Percentiles rank a stretch among this genome's conserved stretches.
Conservation (phyloP, 2,113 vertebrate species). For the Corythornis cristatus region DNA sequence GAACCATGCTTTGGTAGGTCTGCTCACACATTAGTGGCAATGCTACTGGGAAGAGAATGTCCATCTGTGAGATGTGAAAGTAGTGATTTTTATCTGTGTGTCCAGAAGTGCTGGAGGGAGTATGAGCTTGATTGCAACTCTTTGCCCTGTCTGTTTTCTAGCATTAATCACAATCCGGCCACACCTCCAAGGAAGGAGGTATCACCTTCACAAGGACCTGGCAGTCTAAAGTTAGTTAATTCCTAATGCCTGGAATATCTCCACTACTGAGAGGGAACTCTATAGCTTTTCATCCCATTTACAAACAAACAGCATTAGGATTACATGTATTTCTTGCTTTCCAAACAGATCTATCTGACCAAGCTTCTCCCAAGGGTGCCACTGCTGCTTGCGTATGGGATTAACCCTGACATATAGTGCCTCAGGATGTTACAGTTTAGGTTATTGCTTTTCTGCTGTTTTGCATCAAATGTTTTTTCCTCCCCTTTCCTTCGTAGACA, state of each 20-base stretch:
- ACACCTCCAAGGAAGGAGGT: too few species aligned
- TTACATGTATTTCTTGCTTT: not conserved
- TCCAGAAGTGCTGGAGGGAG: not conserved
- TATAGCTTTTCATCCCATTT: not conserved
- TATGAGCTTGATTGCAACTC: not conserved
- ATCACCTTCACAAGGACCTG: not conserved
- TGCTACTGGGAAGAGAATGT: not conserved
- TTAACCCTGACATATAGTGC: not conserved
- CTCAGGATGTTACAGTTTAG: not conserved
- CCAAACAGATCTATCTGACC: not conserved
- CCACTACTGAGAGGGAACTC: not conserved
- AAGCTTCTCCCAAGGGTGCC: not conserved
- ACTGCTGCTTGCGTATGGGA: not conserved
- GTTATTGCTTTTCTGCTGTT: not conserved
- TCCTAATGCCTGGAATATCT: not conserved
- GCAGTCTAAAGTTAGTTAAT: not conserved
- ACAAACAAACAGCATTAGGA: not conserved
- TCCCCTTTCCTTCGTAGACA: not conserved
- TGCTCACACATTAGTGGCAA: not conserved
- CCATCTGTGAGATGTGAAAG: not conserved
- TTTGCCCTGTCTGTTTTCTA: not conserved
- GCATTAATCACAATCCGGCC: not conserved
- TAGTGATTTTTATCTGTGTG: not conserved
- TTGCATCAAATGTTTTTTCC: not conserved
- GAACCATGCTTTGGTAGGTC: not conserved